Base-by-base conservation (phyloP, 2,888 invertebrate genomes). In the Phaedon cochleariae region DNA sequence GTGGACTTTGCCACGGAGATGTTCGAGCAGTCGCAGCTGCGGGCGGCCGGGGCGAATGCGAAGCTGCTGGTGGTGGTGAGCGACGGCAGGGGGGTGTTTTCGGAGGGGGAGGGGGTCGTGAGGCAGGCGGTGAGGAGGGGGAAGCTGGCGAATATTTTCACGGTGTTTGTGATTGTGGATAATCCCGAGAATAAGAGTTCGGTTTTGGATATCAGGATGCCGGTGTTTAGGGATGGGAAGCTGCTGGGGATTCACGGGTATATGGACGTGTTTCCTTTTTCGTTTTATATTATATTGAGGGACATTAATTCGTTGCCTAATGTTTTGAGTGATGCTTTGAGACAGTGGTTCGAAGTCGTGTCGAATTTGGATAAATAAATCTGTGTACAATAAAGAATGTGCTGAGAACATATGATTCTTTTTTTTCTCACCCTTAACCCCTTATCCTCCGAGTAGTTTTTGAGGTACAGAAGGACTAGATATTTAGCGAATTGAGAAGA, bases 261-360 rank as follows among this genome's bases (percentile, higher is more conserved):
- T 82, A 90, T 99, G 86, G 97, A 98, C 77, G 89, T 89, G 53
- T 99, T 99, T 84, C 99, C 99, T 0, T 99, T 99, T 83, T 97
- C 98, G 0, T 98, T 96, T 86, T 99, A 99, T 83, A 88, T 99
- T 54, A 93, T 99, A 76, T 87, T 99, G 26, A 85, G 95, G 64
- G 96, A 98, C 79, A 90, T 98, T 76, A 90, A 90, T 68, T 90
- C 92, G 22, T 84, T 99, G 64, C 98, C 99, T 0, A 87, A 89
- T 34, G 95, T 97, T 1, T 86, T 99, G 26, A 95, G 98, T 75
- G 98, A 99, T 82, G 98, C 98, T 0, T 86, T 99, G 67, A 85
- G 98, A 64, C 98, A 99, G 81, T 99, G 99, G 99, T 99, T 99
- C 82, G 98, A 99, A 86, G 85, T 98, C 66, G 95, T 97, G 12